phyloP scores from a whole-genome alignment of 2,113 vertebrate species.

The Upupa epops region DNA sequence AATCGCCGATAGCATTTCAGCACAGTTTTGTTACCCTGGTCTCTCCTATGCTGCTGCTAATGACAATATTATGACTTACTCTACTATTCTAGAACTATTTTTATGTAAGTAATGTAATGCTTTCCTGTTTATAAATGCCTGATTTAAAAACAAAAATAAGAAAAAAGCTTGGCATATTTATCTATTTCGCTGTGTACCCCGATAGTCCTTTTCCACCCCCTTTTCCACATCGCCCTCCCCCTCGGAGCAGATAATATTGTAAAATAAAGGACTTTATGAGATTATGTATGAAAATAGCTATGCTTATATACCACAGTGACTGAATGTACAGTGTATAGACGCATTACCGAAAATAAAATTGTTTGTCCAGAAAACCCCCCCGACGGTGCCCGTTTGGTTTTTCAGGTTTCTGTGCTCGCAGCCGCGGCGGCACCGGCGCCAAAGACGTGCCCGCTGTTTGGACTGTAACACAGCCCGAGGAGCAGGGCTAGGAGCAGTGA shows the following conservation, averaged over 20 bases:
- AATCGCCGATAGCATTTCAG: slow-evolving; percentile 72
- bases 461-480: too few relatives aligned
- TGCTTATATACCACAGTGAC: slow-evolving; percentile 94
- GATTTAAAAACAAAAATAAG: slow-evolving; percentile 83
- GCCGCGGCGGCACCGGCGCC: neutral
- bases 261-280: slow-evolving; percentile 93
- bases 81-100: slow-evolving; percentile 93
- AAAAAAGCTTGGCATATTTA: slow-evolving; percentile 88
- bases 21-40: slow-evolving; percentile 77
- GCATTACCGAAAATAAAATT: slow-evolving; percentile 96
- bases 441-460: too few relatives aligned
- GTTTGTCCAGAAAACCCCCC: slow-evolving; percentile 83
- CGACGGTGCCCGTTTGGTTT: neutral
- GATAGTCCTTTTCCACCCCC: slow-evolving; percentile 67
- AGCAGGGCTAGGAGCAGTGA: too few relatives aligned
- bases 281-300: slow-evolving; percentile 94
- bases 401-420: neutral
- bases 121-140: slow-evolving; percentile 94
- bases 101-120: slow-evolving; percentile 94
- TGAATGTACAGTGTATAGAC: slow-evolving; percentile 98
- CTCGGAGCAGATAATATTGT: slow-evolving; percentile 84
- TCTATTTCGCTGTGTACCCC: slow-evolving; percentile 81
- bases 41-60: slow-evolving; percentile 92
- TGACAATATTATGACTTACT: slow-evolving; percentile 84
- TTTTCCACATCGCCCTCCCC: slow-evolving; percentile 53